These are phyloP conservation scores for Lophotis ruficrista DNA, from an alignment of 2,113 vertebrate genomes.

Conservation along the genomic window DNA sequence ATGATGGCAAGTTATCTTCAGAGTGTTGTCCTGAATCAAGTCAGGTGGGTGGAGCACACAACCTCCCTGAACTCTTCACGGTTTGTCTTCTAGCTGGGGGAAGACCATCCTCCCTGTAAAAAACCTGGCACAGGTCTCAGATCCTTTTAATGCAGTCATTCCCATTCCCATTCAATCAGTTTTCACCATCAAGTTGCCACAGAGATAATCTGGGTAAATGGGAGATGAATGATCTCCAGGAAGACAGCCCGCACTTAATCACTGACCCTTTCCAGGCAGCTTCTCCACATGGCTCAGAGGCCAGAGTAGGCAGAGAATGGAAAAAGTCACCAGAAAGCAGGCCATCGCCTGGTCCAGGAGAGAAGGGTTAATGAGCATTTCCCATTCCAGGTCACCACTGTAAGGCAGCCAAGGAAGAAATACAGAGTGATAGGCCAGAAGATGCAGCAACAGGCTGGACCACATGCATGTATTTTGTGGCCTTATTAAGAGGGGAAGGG, in stretches of 20 bases:
- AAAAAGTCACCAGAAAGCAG: neutral
- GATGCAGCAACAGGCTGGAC: neutral
- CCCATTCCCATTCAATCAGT: neutral
- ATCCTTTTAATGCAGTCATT: neutral
- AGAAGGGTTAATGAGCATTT: neutral
- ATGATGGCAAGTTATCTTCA: neutral
- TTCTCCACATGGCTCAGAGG: neutral
- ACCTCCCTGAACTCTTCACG: neutral
- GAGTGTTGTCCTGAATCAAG: neutral
- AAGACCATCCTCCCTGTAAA: neutral
- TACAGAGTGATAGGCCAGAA: neutral
- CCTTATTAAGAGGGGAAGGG: neutral
- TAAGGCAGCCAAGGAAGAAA: neutral
- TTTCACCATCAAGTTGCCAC: neutral
- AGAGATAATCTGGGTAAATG: neutral
- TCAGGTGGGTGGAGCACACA: neutral
- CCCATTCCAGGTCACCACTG: neutral
- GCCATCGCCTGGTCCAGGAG: neutral
- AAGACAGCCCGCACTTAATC: neutral
- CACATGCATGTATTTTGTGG: neutral
- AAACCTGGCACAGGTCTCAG: neutral
- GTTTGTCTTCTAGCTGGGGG: neutral
- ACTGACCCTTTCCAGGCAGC: neutral
- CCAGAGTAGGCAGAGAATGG: neutral
- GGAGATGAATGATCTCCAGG: neutral